A percentile compares a stretch with the other conserved stretches of the same genome.
These are phyloP conservation scores for Clistopyga incitator DNA, from an alignment of 2,888 invertebrate genomes.

Conservation along the genomic window DNA sequence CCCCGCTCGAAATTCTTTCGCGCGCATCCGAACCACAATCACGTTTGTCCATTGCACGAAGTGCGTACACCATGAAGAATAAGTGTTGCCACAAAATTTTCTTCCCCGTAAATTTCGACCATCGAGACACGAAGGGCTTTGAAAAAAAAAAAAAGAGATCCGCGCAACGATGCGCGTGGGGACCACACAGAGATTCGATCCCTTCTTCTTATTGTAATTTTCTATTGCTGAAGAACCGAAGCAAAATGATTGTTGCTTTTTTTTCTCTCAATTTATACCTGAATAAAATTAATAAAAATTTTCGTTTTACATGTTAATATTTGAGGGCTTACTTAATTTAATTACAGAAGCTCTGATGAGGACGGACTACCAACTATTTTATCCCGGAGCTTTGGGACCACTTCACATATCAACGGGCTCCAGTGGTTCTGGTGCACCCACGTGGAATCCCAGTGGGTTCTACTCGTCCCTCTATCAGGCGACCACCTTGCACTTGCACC, in stretches of 20 bases:
- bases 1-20: conserved; percentile 14
- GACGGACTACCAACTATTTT: conserved; percentile 82
- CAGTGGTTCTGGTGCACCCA: conserved; percentile 74
- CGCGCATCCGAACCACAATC: conserved; percentile 15
- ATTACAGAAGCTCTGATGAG: conserved; percentile 81
- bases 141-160: background rate
- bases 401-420: conserved; percentile 80
- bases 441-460: conserved; percentile 81
- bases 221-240: background rate
- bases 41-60: background rate
- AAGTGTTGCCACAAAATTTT: background rate
- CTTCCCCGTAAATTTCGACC: conserved; percentile 7
- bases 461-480: conserved; percentile 83
- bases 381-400: conserved; percentile 82
- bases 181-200: conserved; percentile 26
- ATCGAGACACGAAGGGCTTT: conserved; percentile 29
- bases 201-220: background rate
- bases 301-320: background rate
- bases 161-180: background rate
- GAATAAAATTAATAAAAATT: no score
- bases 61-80: background rate
- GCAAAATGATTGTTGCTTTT: no score
- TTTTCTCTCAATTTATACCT: no score
- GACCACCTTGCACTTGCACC: conserved; percentile 80
- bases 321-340: background rate